Conservation (phyloP, 2,113 vertebrate species). For the Channa argus region DNA sequence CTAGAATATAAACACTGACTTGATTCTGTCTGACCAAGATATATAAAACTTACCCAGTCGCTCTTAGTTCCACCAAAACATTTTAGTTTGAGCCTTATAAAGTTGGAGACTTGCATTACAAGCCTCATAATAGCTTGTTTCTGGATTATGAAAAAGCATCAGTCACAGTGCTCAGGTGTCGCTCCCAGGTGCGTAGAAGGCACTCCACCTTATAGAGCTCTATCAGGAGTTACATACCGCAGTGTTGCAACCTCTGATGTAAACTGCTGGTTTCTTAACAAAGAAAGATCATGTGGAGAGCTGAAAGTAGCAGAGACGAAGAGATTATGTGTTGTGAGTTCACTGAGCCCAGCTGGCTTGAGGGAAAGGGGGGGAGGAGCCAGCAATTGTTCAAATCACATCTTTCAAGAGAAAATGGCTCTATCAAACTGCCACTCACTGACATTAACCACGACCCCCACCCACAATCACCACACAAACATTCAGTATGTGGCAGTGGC, state of each 20-base stretch:
- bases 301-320: conserved; percentile 32
- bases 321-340: conserved; percentile 53
- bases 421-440: conserved; percentile 32
- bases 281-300: conserved; percentile 12
- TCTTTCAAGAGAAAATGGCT: conserved; percentile 55
- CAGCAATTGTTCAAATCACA: conserved; percentile 42
- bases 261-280: not conserved
- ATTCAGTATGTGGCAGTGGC: conserved; percentile 70
- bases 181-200: conserved; percentile 15
- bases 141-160: conserved; percentile 29
- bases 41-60: conserved; percentile 1
- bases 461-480: conserved; percentile 4
- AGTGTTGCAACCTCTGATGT: conserved; percentile 2
- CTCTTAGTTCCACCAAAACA: conserved; percentile 25
- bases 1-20: not conserved
- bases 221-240: not conserved
- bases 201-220: not conserved
- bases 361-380: conserved; percentile 36
- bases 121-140: not conserved
- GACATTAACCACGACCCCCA: conserved; percentile 37
- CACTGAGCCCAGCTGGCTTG: conserved; percentile 51
- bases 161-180: conserved; percentile 3
- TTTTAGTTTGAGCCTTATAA: conserved; percentile 16
- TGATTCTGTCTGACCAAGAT: not conserved
- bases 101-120: conserved; percentile 20